These are phyloP conservation scores for Ovis canadensis DNA, from an alignment of 2,113 vertebrate species.

Conservation along the genomic window DNA sequence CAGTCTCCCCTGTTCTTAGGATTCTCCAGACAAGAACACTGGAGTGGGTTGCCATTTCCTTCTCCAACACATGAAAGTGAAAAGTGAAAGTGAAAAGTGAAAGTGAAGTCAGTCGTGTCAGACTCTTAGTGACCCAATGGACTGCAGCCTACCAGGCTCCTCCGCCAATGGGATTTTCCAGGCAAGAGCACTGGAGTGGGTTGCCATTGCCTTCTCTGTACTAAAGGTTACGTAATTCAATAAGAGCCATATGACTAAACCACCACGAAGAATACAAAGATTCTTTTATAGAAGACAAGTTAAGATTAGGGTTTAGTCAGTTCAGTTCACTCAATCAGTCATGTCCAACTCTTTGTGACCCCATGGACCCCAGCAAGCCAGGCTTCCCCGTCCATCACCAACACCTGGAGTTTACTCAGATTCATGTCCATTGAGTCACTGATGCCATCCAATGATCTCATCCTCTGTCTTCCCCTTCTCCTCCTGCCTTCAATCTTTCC, in stretches of 20 bases:
- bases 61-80: no score
- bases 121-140: no score
- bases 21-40: no score
- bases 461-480: neutral
- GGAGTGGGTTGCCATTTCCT: no score
- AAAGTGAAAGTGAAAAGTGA: no score
- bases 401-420: neutral
- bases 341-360: neutral
- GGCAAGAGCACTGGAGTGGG: no score
- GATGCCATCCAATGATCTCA: neutral
- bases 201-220: no score
- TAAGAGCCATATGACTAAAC: neutral
- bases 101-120: no score
- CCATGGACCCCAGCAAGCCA: neutral
- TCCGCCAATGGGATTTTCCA: no score
- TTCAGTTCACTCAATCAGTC: neutral
- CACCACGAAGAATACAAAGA: neutral
- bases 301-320: neutral
- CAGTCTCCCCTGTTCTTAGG: no score
- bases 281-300: neutral
- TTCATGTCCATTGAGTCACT: neutral
- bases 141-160: no score
- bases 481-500: neutral
- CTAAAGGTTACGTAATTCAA: neutral
- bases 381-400: neutral